These are phyloP conservation scores for Dreissena polymorpha DNA, from an alignment of 1,140 invertebrate genomes.

Conservation along the genomic window DNA sequence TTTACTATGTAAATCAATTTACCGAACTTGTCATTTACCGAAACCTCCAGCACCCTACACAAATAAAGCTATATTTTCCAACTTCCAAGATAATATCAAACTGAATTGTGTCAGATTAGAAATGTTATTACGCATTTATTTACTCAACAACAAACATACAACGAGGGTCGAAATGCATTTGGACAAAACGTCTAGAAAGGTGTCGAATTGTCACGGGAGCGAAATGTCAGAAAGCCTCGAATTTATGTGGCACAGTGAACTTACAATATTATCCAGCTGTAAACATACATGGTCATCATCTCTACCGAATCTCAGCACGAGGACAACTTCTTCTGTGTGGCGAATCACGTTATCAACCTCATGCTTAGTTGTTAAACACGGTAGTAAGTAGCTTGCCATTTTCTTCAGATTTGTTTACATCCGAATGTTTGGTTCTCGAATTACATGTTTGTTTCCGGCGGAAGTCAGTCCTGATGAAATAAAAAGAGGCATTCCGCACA, in stretches of 20 bases:
- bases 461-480: conserved; percentile 9
- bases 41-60: no score
- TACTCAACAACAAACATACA: no score
- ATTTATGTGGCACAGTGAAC: conserved; percentile 26
- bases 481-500: conserved; percentile 32
- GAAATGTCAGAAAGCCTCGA: no score
- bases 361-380: conserved; percentile 68
- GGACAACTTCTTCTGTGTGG: conserved; percentile 73
- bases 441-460: not conserved
- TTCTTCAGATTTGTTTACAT: not conserved
- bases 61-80: no score
- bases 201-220: no score
- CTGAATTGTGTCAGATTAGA: no score
- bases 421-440: not conserved
- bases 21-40: no score
- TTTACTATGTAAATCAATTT: no score
- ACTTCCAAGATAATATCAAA: no score
- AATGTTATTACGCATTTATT: no score
- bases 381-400: conserved; percentile 64
- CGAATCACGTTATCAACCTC: conserved; percentile 75
- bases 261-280: conserved; percentile 77
- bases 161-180: no score
- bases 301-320: conserved; percentile 77
- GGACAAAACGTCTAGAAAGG: no score
- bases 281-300: conserved; percentile 73